Percentiles rank a stretch among this genome's conserved stretches.
Conservation (phyloP, 2,888 invertebrate species). For the Sabatieria punctata region DNA sequence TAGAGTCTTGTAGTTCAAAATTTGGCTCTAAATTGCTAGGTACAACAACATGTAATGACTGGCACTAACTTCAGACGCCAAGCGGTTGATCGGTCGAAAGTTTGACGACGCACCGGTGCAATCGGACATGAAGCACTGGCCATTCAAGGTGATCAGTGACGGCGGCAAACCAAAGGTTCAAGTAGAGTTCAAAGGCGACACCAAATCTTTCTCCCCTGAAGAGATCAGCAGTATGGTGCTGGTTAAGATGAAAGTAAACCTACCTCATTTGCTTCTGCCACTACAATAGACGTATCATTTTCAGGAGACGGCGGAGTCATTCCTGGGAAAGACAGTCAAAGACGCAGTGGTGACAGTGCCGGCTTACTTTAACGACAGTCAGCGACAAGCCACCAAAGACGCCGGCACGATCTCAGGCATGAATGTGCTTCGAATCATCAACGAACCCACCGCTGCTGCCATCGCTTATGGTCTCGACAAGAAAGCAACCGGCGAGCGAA, state of each 20-base stretch:
- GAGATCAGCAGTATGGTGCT: slow-evolving; percentile 26
- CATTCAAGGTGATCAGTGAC: slow-evolving; percentile 16
- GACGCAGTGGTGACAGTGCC: slow-evolving; percentile 75
- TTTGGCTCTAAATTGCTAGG: no score
- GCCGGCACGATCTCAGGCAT: slow-evolving; percentile 33
- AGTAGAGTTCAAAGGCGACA: slow-evolving; percentile 67
- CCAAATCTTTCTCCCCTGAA: slow-evolving; percentile 42
- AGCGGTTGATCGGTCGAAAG: slow-evolving; percentile 33
- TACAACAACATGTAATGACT: no score
- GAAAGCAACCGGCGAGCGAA: slow-evolving; percentile 35
- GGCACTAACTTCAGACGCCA: slow-evolving; percentile 13
- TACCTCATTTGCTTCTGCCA: no score
- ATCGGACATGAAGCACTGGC: slow-evolving; percentile 18
- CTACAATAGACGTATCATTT: no score
- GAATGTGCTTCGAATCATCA: slow-evolving; percentile 34
- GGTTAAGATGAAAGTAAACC: slow-evolving; percentile 17
- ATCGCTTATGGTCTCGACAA: slow-evolving; percentile 51
- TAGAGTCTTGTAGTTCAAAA: no score
- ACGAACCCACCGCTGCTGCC: slow-evolving; percentile 44
- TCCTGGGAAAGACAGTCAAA: slow-evolving; percentile 53
- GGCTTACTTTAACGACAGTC: slow-evolving; percentile 51
- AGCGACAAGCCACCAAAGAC: slow-evolving; percentile 44
- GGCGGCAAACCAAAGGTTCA: slow-evolving; percentile 38
- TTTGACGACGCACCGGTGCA: slow-evolving; percentile 31
- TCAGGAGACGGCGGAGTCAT: slow-evolving; percentile 33